Base-by-base conservation (phyloP, 2,888 invertebrate species). In the Lasioglossum oenotherae region DNA sequence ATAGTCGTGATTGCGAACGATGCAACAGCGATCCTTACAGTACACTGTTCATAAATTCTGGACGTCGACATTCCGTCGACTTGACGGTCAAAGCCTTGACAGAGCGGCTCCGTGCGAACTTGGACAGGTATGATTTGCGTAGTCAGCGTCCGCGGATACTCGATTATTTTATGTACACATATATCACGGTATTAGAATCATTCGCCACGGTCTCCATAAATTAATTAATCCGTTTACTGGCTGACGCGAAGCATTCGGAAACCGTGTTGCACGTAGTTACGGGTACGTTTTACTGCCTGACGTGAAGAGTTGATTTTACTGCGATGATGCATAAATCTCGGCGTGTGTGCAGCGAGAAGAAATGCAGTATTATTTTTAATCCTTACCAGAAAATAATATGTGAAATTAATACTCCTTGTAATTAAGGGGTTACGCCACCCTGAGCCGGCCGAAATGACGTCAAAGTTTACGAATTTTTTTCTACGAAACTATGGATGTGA, bases 1-100 rank as follows among this genome's bases (percentile, higher is more conserved):
- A 72, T 72, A 78, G 53, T 41, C 78, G 72, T 14, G 49, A 46
- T 16, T 35, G 53, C 41, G 53, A 78, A 41, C 78, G 78, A 23
- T 4, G 41, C 41, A 53, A 78, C 53, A n/a, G 41, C 71, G 72
- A 57, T 69, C 19, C 38, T 12, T 41, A 1, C 38, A n/a, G 38
- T 6, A 23, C 23, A 23, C 5, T 12, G 16, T 14, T 31, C 41
- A 14, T 44, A 44, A 67, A 82, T 80, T 73, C 49, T n/a, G 35
- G 4, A 35, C 49, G n/a, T n/a, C n/a, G 49, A 31, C 23, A 53
- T 23, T 46, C 23, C 14, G 10, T n/a, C 53, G 4, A 35, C 49
- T n/a, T 44, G 41, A 71, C 23, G 41, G 38, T 44, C 71, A n/a
- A n/a, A 14, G n/a, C 71, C 41, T 44, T 71, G 71, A 71, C 71